Evolutionary conservation across 2,797 vertebrate species (phyloP), one percentile per base, ranked within the genome.

Genomic region (Eulemur mongoz): DNA sequence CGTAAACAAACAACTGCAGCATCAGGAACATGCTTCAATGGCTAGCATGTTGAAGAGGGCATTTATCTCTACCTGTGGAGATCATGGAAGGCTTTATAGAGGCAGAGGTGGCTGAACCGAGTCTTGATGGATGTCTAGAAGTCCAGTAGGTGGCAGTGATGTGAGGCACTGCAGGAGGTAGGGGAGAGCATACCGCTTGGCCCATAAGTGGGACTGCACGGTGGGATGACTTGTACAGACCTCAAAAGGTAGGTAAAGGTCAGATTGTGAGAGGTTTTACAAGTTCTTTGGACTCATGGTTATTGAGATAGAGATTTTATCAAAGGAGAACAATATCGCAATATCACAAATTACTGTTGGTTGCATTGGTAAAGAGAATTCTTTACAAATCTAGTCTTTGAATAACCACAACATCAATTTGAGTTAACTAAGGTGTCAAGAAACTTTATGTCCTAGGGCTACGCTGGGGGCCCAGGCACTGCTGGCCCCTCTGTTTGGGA

Each of bases 281-380:
- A 50, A 79, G 15, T 67, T 79, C 65, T 89, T 84, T 89, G 43
- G 30, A 76, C n/a, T 89, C 57, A 45, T 63, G 25, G 12, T 43
- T 61, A 69, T 57, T 90, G 7, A 35, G 61, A 57, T 15, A 83
- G 35, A 75, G 65, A 86, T 94, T 70, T 92, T 78, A 30, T 40
- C 17, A 59, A 67, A 84, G 7, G 23, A 59, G 65, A 89, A 25
- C 14, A 48, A 4, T 70, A 73, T 14, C 54, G 35, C 35, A 89
- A 83, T 70, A 73, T 14, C 54, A 43, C 35, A 89, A 83, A 40
- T 78, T 52, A 45, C 18, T 76, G 0, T 61, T 57, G 40, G 61
- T 20, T 88, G 32, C 48, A 22, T 1, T 73, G 54, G 10, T 81
- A 48, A 81, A 75, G 38, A 73, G 38, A 81, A 54, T 52, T 22